A percentile compares a stretch with the other conserved stretches of the same genome.
Evolutionary conservation across 1,140 invertebrate genomes (phyloP).

Genomic region (Zophobas atratus): DNA sequence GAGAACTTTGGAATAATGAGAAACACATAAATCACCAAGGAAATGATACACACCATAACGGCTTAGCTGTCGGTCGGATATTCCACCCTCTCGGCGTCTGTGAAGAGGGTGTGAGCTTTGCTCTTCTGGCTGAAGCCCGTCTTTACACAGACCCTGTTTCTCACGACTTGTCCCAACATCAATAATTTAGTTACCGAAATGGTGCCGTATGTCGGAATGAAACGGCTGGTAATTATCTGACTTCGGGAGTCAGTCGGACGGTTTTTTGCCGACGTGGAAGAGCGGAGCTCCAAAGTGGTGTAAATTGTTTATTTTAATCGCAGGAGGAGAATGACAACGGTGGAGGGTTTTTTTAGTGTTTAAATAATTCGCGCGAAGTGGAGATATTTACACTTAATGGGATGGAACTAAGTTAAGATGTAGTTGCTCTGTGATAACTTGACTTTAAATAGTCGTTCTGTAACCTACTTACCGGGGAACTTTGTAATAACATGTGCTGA

Average conservation of each 20-base stretch:
- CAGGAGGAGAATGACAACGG: no score
- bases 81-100: slow-evolving; percentile 6
- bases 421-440: no score
- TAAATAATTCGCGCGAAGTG: no score
- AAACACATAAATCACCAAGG: slow-evolving; percentile 34
- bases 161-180: slow-evolving; percentile 14
- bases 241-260: not conserved
- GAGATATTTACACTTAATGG: no score
- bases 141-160: slow-evolving; percentile 22
- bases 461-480: no score
- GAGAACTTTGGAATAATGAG: slow-evolving; percentile 25
- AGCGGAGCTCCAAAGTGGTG: no score
- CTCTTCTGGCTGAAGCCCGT: slow-evolving; percentile 18
- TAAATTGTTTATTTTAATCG: no score
- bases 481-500: no score
- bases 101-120: slow-evolving; percentile 21
- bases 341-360: no score
- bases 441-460: no score
- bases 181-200: slow-evolving; percentile 25
- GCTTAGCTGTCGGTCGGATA: slow-evolving; percentile 27
- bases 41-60: slow-evolving; percentile 31
- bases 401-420: no score
- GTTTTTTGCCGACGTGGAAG: not conserved
- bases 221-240: slow-evolving; percentile 8
- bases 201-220: not conserved